These are phyloP conservation scores for Calameuta filiformis DNA, from an alignment of 2,888 invertebrate species.

Conservation along the genomic window DNA sequence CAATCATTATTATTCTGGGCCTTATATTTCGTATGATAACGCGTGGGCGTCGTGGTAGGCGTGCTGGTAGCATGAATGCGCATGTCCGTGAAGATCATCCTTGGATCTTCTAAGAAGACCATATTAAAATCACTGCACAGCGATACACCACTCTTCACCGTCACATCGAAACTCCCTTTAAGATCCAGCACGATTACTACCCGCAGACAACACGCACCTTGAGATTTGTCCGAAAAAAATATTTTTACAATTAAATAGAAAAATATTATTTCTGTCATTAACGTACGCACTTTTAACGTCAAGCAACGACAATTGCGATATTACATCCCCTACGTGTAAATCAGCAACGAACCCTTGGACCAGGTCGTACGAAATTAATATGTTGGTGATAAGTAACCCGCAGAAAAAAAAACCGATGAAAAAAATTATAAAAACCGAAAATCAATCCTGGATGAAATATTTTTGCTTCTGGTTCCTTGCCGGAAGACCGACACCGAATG, in stretches of 20 bases:
- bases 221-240: background rate
- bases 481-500: conserved; percentile 54
- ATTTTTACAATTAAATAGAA: conserved; percentile 24
- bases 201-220: background rate
- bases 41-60: conserved; percentile 60
- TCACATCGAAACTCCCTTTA: conserved; percentile 42
- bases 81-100: conserved; percentile 65
- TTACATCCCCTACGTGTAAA: background rate
- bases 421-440: background rate
- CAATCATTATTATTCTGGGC: conserved; percentile 64
- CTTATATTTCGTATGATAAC: conserved; percentile 55
- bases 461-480: conserved; percentile 32
- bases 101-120: conserved; percentile 64
- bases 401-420: background rate
- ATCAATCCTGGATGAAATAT: background rate
- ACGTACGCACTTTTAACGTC: background rate
- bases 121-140: conserved; percentile 40
- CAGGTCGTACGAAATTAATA: background rate
- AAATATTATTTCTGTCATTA: background rate
- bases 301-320: background rate
- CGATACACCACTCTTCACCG: conserved; percentile 35
- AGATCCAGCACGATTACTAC: conserved; percentile 42
- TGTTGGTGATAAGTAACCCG: background rate
- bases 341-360: background rate
- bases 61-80: conserved; percentile 62